phyloP scores from a whole-genome alignment of 2,888 invertebrate species.

The Drymonia ruficornis region DNA sequence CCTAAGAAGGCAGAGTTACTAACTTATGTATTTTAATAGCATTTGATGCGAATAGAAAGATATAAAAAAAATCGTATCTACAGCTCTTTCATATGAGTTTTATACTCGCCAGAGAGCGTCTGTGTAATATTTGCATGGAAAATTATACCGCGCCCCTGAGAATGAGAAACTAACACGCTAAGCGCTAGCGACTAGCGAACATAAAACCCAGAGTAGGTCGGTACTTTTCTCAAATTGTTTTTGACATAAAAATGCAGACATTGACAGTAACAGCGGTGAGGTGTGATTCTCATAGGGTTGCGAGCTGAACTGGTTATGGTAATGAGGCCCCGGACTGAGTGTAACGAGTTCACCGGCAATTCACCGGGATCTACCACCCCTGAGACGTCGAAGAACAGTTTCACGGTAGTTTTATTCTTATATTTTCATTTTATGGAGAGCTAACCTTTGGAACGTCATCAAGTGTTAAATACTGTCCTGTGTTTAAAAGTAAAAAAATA shows the following conservation, averaged over 20 bases:
- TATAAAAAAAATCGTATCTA: no score
- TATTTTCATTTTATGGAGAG: not conserved
- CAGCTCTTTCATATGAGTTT: no score
- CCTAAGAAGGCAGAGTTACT: not conserved
- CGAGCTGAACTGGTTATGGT: slow-evolving; percentile 17
- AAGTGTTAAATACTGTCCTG: no score
- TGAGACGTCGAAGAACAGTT: not conserved
- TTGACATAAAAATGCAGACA: slow-evolving; percentile 18
- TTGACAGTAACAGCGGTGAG: not conserved
- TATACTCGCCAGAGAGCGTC: no score
- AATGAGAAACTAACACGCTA: no score
- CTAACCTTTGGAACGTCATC: not conserved
- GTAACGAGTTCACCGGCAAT: slow-evolving; percentile 8
- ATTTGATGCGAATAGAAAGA: no score
- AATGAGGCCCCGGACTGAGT: slow-evolving; percentile 16
- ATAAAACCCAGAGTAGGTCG: no score
- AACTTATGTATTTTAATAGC: no score
- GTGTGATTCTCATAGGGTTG: slow-evolving; percentile 5
- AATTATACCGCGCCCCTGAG: no score
- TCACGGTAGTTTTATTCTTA: not conserved
- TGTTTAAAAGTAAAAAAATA: no score
- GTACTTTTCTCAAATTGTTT: not conserved
- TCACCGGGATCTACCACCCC: not conserved
- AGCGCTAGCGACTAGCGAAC: no score
- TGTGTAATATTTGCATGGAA: no score